A percentile compares a stretch with the other conserved stretches of the same genome.
phyloP scores from a whole-genome alignment of 2,888 invertebrate species.

The Dendrolimus pini region DNA sequence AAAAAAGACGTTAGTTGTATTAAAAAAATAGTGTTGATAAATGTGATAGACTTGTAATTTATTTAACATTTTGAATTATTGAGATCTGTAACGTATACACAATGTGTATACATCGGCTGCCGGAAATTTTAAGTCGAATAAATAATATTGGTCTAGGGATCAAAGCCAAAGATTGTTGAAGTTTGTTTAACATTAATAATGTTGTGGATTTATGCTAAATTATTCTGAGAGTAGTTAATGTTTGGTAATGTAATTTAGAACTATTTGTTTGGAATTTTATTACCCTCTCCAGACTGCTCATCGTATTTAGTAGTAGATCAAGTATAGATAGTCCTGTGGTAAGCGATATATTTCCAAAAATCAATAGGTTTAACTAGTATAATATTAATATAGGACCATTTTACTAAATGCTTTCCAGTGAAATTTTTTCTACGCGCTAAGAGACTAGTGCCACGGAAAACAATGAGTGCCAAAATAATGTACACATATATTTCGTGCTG shows the following conservation, averaged over 20 bases:
- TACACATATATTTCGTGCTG: slow-evolving; percentile 6
- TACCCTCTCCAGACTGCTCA: slow-evolving; percentile 74
- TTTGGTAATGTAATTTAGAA: slow-evolving; percentile 56
- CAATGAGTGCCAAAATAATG: slow-evolving; percentile 52
- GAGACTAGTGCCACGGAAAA: slow-evolving; percentile 50
- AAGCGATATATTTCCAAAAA: slow-evolving; percentile 65
- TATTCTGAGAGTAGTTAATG: slow-evolving; percentile 69
- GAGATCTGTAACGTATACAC: slow-evolving; percentile 63
- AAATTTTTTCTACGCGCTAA: slow-evolving; percentile 35
- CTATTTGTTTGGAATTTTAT: slow-evolving; percentile 59
- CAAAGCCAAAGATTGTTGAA: slow-evolving; percentile 90
- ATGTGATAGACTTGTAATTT: slow-evolving; percentile 75
- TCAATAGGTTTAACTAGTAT: slow-evolving; percentile 51
- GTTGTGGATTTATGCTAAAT: slow-evolving; percentile 74
- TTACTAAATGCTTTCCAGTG: slow-evolving; percentile 48
- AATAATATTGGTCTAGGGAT: slow-evolving; percentile 86
- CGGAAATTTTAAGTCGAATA: slow-evolving; percentile 55
- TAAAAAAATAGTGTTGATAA: slow-evolving; percentile 71
- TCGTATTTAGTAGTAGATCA: slow-evolving; percentile 64
- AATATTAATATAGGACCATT: slow-evolving; percentile 66
- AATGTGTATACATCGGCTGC: slow-evolving; percentile 54
- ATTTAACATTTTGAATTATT: slow-evolving; percentile 59
- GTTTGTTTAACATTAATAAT: slow-evolving; percentile 73
- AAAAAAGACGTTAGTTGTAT: slow-evolving; percentile 69
- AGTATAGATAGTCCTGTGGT: slow-evolving; percentile 55